These are phyloP conservation scores for Varecia variegata DNA, from an alignment of 2,797 vertebrate species.

Conservation along the genomic window DNA sequence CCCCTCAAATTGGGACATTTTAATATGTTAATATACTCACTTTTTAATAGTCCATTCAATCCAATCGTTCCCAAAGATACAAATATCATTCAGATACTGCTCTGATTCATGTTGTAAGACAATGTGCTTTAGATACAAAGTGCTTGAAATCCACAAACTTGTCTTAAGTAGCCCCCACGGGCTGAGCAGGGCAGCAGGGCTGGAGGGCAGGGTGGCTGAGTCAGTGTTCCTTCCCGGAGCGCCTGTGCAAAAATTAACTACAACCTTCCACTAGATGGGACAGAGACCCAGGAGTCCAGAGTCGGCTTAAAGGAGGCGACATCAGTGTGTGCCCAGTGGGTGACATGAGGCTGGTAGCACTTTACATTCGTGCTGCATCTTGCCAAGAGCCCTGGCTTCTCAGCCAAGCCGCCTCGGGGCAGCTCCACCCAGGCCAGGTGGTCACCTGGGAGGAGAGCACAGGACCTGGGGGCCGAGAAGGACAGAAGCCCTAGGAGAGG, in stretches of 20 bases:
- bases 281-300: background rate
- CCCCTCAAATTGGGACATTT: background rate
- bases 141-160: background rate
- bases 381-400: background rate
- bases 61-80: background rate
- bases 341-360: background rate
- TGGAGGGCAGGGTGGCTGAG: background rate
- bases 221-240: rapidly evolving
- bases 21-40: background rate
- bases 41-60: background rate
- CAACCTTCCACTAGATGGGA: background rate
- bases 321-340: background rate
- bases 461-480: background rate
- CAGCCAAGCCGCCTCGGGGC: background rate
- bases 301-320: background rate
- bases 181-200: background rate
- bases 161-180: background rate
- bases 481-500: too few species aligned
- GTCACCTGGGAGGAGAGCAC: too few species aligned
- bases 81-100: background rate
- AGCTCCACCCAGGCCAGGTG: background rate
- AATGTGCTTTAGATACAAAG: background rate
- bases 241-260: background rate
- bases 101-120: background rate
- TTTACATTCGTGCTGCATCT: background rate